phyloP scores from a whole-genome alignment of 2,113 vertebrate species.

The Glaucomys volans region DNA sequence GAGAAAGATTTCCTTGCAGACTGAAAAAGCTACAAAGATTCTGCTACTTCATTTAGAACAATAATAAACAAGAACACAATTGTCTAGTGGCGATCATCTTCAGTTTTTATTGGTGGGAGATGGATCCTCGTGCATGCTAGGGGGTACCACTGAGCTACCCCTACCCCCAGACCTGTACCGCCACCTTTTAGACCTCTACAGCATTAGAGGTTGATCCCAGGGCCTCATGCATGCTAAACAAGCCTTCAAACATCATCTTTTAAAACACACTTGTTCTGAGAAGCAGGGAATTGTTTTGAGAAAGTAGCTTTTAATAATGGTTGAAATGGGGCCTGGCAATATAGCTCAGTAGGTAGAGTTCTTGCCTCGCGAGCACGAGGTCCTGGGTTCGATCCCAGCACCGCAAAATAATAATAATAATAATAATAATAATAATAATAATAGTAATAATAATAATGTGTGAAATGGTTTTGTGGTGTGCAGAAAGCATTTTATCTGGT shows the following conservation, averaged over 20 bases:
- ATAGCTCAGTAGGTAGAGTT: too few species aligned
- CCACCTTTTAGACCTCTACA: neutral
- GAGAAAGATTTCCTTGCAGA: neutral
- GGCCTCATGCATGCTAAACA: too few species aligned
- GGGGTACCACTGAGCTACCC: neutral
- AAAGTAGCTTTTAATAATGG: neutral
- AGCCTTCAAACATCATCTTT: neutral
- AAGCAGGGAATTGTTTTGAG: neutral
- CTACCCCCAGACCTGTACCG: neutral
- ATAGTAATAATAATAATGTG: too few species aligned
- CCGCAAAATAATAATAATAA: too few species aligned
- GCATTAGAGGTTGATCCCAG: too few species aligned
- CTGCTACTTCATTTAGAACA: neutral
- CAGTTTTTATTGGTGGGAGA: neutral
- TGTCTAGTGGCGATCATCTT: neutral
- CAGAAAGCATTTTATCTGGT: neutral
- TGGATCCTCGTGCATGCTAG: too few species aligned
- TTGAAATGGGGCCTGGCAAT: too few species aligned
- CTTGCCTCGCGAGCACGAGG: too few species aligned
- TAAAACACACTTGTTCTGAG: slow-evolving; percentile 13
- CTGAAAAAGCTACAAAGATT: neutral
- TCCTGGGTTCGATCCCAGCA: too few species aligned
- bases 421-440: too few species aligned
- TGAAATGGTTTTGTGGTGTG: neutral
- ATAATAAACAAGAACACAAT: neutral